Percentiles rank a stretch among this genome's conserved stretches.
Conservation (phyloP, 1,140 invertebrate genomes). For the Carcinoscorpius rotundicauda region DNA sequence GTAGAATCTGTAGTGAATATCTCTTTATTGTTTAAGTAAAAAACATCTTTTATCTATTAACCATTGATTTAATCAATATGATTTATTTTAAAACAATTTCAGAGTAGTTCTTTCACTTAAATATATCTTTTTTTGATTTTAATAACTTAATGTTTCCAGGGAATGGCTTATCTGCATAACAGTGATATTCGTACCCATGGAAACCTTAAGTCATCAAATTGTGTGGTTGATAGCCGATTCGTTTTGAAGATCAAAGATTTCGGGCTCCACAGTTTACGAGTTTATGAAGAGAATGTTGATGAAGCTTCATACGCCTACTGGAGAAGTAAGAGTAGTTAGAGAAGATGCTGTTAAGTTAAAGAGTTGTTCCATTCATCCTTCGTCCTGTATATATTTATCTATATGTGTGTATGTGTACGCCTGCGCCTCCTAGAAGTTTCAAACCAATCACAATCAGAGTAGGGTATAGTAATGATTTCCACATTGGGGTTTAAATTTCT, state of each 20-base stretch:
- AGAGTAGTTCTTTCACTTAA: background rate
- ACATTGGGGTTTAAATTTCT: too few relatives aligned
- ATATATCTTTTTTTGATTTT: background rate
- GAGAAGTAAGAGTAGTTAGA: background rate
- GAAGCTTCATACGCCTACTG: conserved; percentile 3
- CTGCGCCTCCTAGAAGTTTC: too few relatives aligned
- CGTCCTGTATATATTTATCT: too few relatives aligned
- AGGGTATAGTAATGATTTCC: too few relatives aligned
- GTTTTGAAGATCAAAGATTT: conserved; percentile 43
- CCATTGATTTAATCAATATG: background rate
- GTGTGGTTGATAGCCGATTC: conserved; percentile 85
- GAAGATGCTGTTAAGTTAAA: too few relatives aligned
- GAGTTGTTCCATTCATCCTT: too few relatives aligned
- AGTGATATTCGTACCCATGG: conserved; percentile 77
- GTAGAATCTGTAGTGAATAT: too few relatives aligned
- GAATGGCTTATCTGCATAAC: conserved; percentile 90
- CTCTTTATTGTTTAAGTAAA: too few relatives aligned
- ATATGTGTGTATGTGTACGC: too few relatives aligned
- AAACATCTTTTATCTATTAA: too few relatives aligned
- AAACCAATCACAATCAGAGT: too few relatives aligned
- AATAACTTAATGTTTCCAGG: conserved; percentile 3
- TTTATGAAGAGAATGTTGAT: background rate
- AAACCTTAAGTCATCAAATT: conserved; percentile 92
- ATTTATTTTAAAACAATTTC: background rate
- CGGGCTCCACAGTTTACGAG: background rate